phyloP scores from a whole-genome alignment of 2,797 vertebrate genomes.

The Pseudotriccus pelzelni region DNA sequence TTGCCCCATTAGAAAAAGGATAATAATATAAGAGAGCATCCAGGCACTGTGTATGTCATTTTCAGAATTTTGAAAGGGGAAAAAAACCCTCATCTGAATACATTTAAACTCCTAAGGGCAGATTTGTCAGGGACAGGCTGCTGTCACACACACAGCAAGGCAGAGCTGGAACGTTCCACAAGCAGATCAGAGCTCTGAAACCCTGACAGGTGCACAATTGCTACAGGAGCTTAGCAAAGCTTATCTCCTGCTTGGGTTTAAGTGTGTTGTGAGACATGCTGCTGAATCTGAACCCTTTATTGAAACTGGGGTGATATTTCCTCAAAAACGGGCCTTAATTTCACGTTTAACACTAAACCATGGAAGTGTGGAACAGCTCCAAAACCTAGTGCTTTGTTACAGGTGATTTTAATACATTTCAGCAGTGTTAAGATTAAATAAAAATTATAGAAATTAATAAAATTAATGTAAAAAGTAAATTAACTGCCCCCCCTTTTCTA shows the following conservation, averaged over 20 bases:
- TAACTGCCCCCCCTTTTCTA: background rate
- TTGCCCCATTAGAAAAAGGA: background rate
- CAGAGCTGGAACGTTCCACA: too few species aligned
- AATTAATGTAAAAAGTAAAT: background rate
- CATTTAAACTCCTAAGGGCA: background rate
- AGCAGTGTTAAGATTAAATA: background rate
- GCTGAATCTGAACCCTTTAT: too few species aligned
- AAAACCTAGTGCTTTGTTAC: background rate
- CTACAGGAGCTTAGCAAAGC: too few species aligned
- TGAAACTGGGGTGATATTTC: background rate
- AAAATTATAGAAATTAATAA: too few species aligned
- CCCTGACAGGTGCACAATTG: too few species aligned
- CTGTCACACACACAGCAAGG: too few species aligned
- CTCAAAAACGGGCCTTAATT: background rate
- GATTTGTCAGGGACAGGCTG: too few species aligned
- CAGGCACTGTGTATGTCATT: background rate
- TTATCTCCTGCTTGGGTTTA: too few species aligned
- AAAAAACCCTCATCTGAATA: background rate
- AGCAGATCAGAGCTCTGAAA: too few species aligned
- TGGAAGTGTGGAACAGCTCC: background rate
- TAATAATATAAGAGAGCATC: background rate
- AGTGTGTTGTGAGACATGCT: too few species aligned
- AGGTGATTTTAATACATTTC: background rate
- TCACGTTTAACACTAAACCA: background rate
- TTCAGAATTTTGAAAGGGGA: background rate